A percentile compares a stretch with the other conserved stretches of the same genome.
Conservation (phyloP, 2,113 vertebrate genomes). For the Himantopus leucocephalus region DNA sequence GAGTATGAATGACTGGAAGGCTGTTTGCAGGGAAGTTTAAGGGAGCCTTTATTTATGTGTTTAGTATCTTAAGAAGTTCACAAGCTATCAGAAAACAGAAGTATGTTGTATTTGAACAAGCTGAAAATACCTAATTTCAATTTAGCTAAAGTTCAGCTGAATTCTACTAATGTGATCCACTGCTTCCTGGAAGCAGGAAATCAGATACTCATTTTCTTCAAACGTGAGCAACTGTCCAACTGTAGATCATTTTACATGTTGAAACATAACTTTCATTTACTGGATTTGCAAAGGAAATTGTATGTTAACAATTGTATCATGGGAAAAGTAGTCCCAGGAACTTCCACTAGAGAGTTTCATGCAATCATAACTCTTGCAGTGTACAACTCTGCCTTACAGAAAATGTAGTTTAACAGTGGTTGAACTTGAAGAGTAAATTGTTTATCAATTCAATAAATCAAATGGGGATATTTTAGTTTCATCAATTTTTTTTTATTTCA, state of each 20-base stretch:
- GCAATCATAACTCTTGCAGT: not conserved
- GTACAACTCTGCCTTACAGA: not conserved
- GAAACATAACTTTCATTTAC: not conserved
- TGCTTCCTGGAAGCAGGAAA: not conserved
- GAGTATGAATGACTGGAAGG: not conserved
- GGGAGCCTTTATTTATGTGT: not conserved
- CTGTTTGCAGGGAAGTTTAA: not conserved
- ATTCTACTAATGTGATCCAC: not conserved
- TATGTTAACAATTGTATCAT: not conserved
- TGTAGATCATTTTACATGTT: not conserved
- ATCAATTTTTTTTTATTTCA: not conserved
- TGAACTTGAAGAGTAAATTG: not conserved
- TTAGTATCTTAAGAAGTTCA: not conserved
- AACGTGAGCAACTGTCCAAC: not conserved
- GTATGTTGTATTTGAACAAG: not conserved
- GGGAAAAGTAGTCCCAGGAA: not conserved
- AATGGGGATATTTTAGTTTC: not conserved
- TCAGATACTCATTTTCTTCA: not conserved
- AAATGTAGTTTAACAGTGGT: not conserved
- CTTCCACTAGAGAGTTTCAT: not conserved
- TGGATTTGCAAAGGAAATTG: not conserved
- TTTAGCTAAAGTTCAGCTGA: not conserved
- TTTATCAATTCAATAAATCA: not conserved
- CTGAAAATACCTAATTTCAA: not conserved
- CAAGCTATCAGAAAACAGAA: not conserved